Base-by-base conservation (phyloP, 2,888 invertebrate genomes). In the Antheraea yamamai region DNA sequence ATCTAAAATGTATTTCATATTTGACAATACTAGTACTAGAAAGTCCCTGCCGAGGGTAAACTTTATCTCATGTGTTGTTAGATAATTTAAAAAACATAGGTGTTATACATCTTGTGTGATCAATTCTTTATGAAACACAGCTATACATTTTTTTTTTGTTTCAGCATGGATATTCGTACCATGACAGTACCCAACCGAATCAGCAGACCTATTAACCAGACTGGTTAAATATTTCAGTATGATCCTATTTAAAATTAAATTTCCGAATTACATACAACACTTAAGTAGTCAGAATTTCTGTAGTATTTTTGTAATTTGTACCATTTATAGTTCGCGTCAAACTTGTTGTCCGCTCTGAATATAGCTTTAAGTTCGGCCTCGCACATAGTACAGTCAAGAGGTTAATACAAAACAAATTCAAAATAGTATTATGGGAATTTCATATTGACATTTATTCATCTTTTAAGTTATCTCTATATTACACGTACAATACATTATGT, bases 181-280 rank as follows among this genome's bases (percentile, higher is more conserved):
- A 97, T 97, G 96, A 96, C 96, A 55, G 94, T 96, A 72, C 97
- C 97, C 8, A 97, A 97, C 86, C 95, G 95, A 82, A 97, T 97
- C 82, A 96, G 96, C 83, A 91, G 96, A 74, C 95, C 91, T 6
- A 87, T 89, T 30, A 94, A 91, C 78, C 91, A 91, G 79, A 87
- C 91, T 47, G 93, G 93, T 76, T 93, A 81, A 86, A 74, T 39
- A 52, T 77, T 47, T 71, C 8, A 78, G 76, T 79, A 74, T 77
- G 74, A 76, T 76, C 68, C 74, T 75, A 79, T 72, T 73, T 35
- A 64, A 61, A 26, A 52, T 55, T 35, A 64, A 26, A 64, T 4
- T 30, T 73, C 0, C 18, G 20, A 73, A 73, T 16, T 58, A 35
- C 6, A 68, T 30, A 68, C n/a, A 68, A 68, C 10, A 12, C 66